These are phyloP conservation scores for Agrenia bidenticulata DNA, from an alignment of 2,888 invertebrate species.

Conservation along the genomic window DNA sequence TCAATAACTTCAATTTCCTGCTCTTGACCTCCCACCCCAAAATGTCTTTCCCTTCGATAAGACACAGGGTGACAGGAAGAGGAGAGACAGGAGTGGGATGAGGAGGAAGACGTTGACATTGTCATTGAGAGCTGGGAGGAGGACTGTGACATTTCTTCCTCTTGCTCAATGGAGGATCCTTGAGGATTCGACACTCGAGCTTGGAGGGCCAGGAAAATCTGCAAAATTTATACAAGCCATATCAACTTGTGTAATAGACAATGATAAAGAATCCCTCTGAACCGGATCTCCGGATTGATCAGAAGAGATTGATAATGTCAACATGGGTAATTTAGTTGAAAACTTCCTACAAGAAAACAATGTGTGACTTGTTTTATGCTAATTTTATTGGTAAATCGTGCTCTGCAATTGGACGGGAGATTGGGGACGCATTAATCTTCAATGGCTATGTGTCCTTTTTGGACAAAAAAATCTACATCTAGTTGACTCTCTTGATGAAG, in stretches of 20 bases:
- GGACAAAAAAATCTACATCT: conserved; percentile 3
- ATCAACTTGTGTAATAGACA: no score
- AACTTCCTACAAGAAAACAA: conserved; percentile 3
- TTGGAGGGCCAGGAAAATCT: conserved; percentile 50
- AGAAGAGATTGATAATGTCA: neutral
- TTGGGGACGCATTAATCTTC: conserved; percentile 3
- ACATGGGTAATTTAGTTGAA: neutral
- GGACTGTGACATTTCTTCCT: neutral
- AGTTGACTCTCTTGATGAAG: no score
- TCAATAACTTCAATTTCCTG: conserved; percentile 48
- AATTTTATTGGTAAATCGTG: conserved; percentile 44
- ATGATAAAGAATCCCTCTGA: neutral
- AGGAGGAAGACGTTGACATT: neutral
- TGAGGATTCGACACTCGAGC: conserved; percentile 18
- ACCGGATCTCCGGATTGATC: conserved; percentile 6
- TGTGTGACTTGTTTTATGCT: conserved; percentile 35
- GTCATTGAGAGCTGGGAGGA: neutral
- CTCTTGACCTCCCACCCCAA: conserved; percentile 39
- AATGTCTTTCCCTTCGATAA: conserved; percentile 40
- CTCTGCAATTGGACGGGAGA: conserved; percentile 5
- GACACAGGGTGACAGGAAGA: conserved; percentile 40
- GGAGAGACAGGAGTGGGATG: conserved; percentile 38
- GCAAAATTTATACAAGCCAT: neutral
- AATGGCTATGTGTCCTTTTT: neutral
- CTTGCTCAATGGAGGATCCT: neutral